Conservation (phyloP, 2,113 vertebrate species). For the Gymnobelideus leadbeateri region DNA sequence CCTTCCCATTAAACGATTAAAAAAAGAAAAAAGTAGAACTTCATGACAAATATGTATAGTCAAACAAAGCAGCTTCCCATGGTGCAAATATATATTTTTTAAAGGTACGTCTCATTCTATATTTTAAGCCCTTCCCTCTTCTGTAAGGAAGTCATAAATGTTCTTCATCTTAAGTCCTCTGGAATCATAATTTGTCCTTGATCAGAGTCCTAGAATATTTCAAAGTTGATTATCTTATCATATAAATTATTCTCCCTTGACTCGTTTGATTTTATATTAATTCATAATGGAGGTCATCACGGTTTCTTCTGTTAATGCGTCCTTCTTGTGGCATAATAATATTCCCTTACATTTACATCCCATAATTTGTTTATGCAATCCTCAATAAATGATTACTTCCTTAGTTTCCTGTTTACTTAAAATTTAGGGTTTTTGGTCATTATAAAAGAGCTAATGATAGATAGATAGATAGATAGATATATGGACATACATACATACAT, state of each 20-base stretch:
- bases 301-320: not conserved
- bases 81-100: too few relatives aligned
- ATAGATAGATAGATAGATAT: too few relatives aligned
- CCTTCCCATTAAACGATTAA: not conserved
- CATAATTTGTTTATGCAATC: not conserved
- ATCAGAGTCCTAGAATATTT: not conserved
- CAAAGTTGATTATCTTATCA: not conserved
- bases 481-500: too few relatives aligned
- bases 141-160: not conserved
- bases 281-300: not conserved
- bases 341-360: not conserved
- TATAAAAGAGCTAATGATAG: not conserved
- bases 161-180: not conserved
- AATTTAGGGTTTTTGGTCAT: not conserved
- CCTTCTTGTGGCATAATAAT: not conserved
- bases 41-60: too few relatives aligned
- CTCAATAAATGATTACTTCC: not conserved
- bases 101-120: not conserved
- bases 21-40: not conserved
- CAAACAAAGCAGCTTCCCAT: not conserved
- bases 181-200: not conserved
- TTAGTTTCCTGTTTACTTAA: not conserved
- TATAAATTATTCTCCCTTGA: not conserved
- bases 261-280: not conserved
- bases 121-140: not conserved